A percentile compares a stretch with the other conserved stretches of the same genome.
Evolutionary conservation across 2,113 vertebrate genomes (phyloP).

Genomic region (Ia io): DNA sequence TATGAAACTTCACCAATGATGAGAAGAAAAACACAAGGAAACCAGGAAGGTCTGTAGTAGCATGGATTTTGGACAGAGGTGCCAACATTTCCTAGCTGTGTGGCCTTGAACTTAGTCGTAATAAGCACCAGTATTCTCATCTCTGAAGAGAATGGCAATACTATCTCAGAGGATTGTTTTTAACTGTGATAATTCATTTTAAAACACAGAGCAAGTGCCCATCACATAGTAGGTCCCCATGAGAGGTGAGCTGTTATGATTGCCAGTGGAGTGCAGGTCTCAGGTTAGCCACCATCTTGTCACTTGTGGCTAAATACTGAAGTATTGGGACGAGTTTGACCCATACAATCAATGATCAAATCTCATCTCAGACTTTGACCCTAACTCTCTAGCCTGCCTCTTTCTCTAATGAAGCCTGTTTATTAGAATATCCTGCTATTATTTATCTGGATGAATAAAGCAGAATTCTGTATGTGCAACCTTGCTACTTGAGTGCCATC

Average conservation of each 20-base stretch:
- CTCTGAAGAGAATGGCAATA: neutral
- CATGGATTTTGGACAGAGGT: neutral
- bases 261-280: neutral
- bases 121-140: neutral
- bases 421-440: neutral
- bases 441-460: neutral
- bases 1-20: neutral
- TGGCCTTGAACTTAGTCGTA: neutral
- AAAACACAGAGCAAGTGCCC: neutral
- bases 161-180: neutral
- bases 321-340: neutral
- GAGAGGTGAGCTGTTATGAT: neutral
- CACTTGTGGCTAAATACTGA: neutral
- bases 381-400: neutral
- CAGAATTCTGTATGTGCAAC: neutral
- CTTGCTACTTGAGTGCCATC: neutral
- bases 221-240: neutral
- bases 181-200: neutral
- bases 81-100: neutral
- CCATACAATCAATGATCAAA: neutral
- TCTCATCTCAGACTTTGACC: neutral
- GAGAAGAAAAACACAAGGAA: neutral
- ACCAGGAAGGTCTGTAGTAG: neutral
- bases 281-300: neutral
- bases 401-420: too few relatives aligned